Conservation (phyloP, 2,113 vertebrate genomes). For the Leucosticte australis region DNA sequence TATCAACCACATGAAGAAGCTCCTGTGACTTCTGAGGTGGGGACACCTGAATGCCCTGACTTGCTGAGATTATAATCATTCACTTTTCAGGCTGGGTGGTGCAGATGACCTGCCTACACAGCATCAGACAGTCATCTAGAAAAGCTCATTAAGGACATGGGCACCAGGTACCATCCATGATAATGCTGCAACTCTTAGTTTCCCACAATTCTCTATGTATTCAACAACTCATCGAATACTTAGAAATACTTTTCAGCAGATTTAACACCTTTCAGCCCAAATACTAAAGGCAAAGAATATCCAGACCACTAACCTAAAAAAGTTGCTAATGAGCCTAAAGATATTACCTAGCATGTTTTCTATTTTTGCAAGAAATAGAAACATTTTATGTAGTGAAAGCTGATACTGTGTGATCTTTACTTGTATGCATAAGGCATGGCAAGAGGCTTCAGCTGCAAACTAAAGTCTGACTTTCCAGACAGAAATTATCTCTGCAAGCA, state of each 20-base stretch:
- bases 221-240: background rate
- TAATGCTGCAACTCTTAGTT: background rate
- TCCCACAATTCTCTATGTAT: background rate
- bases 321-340: background rate
- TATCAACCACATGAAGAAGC: background rate
- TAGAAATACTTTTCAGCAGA: background rate
- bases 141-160: background rate
- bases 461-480: background rate
- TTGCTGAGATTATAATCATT: background rate
- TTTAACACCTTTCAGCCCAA: background rate
- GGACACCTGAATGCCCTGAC: background rate
- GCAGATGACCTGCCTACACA: background rate
- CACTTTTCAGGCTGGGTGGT: background rate
- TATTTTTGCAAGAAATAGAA: background rate
- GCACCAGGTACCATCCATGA: background rate
- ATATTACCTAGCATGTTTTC: background rate
- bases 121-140: background rate
- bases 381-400: background rate
- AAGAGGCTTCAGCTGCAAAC: background rate
- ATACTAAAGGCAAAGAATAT: background rate
- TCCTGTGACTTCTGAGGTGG: background rate
- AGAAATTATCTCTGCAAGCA: background rate
- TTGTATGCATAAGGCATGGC: fast-evolving
- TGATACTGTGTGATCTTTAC: background rate
- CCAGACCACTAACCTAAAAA: background rate